phyloP scores from a whole-genome alignment of 2,113 vertebrate species.

The Glareola pratincola region DNA sequence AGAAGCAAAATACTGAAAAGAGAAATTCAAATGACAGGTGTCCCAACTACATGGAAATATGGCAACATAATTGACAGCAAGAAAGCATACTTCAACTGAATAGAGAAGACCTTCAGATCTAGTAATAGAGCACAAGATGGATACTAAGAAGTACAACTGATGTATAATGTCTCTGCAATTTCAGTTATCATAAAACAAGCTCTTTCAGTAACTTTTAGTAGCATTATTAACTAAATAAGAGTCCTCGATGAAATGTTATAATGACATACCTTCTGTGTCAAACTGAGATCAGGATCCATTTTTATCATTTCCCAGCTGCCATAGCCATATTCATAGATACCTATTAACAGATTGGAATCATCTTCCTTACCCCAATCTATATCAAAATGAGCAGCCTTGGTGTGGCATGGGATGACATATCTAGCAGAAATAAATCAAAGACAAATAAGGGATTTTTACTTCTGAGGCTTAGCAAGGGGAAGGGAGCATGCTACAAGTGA shows the following conservation, averaged over 20 bases:
- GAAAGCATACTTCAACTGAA: neutral
- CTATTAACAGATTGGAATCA: slow-evolving; percentile 95
- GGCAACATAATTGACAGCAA: neutral
- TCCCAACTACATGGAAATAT: neutral
- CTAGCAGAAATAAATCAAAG: slow-evolving; percentile 63
- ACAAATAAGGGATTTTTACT: neutral
- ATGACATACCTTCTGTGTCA: slow-evolving; percentile 91
- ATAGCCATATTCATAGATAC: slow-evolving; percentile 98
- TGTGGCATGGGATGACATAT: slow-evolving; percentile 92
- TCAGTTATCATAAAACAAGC: neutral
- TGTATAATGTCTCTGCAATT: rapidly evolving
- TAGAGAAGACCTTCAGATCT: neutral
- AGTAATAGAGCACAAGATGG: neutral
- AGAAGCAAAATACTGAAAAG: neutral
- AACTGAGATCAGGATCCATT: slow-evolving; percentile 98
- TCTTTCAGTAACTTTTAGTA: neutral
- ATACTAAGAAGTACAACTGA: neutral
- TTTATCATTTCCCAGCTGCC: slow-evolving; percentile 99
- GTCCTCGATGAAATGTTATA: neutral
- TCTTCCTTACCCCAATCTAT: slow-evolving; percentile 97
- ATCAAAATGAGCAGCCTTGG: slow-evolving; percentile 98
- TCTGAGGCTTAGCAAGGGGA: neutral
- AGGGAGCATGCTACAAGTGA: neutral
- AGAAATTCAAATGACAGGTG: neutral
- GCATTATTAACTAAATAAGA: neutral